A percentile compares a stretch with the other conserved stretches of the same genome.
phyloP scores from a whole-genome alignment of 2,797 vertebrate genomes.

The Orestias chungarensis region DNA sequence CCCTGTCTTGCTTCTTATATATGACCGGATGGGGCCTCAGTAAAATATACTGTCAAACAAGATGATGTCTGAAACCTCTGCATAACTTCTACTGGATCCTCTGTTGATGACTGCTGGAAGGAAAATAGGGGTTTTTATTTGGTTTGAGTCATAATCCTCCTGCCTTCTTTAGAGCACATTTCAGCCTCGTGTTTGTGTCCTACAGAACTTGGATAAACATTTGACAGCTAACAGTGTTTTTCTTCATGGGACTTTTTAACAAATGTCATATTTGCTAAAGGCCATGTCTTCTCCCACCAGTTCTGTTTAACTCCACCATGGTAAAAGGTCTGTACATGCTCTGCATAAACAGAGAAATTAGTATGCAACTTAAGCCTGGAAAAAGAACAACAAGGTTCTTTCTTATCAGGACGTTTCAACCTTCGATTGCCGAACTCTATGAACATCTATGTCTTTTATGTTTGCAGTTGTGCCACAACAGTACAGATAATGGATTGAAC shows the following conservation, averaged over 20 bases:
- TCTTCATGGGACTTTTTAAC: neutral
- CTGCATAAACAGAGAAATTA: too few species aligned
- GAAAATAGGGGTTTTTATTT: neutral
- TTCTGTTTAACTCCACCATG: neutral
- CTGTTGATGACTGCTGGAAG: neutral
- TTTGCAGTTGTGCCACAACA: too few species aligned
- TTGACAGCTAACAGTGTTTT: neutral
- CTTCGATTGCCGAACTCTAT: too few species aligned
- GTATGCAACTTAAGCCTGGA: neutral
- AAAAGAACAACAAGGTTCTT: neutral
- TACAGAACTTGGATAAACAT: neutral
- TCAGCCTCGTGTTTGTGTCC: neutral
- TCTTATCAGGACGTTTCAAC: neutral
- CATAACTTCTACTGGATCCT: neutral
- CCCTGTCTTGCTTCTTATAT: neutral
- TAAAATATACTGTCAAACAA: conserved; percentile 20
- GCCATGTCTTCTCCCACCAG: too few species aligned
- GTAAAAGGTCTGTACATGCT: neutral
- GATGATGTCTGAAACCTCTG: neutral
- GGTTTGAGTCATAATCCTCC: too few species aligned
- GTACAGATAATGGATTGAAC: too few species aligned
- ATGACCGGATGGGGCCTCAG: neutral
- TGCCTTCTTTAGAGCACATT: neutral
- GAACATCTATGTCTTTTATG: too few species aligned
- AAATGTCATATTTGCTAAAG: neutral